These are phyloP conservation scores for Panagrolaimus sp. DNA, from an alignment of 1,140 invertebrate genomes.

Conservation along the genomic window DNA sequence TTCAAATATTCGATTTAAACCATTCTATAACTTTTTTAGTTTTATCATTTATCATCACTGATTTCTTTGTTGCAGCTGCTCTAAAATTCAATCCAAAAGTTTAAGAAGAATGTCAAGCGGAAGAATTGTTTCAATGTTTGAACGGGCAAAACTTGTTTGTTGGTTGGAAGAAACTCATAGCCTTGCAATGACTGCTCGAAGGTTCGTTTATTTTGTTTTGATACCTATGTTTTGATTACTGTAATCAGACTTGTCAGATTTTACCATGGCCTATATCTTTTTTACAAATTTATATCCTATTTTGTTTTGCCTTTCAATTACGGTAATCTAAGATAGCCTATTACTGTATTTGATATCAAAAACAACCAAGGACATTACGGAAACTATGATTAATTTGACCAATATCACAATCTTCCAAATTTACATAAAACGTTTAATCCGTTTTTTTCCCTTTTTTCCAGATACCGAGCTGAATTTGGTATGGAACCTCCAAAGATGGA, in stretches of 20 bases:
- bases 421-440: too few species aligned
- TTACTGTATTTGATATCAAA: too few species aligned
- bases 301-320: not conserved
- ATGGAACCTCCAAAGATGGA: constrained; percentile 43
- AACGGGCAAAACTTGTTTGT: constrained; percentile 43
- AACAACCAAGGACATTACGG: too few species aligned
- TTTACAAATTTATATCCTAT: too few species aligned
- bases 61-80: too few species aligned
- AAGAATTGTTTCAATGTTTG: constrained; percentile 29
- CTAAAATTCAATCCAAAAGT: too few species aligned
- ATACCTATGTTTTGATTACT: not conserved
- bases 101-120: too few species aligned
- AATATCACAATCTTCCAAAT: too few species aligned
- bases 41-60: too few species aligned
- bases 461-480: constrained; percentile 45
- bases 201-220: constrained; percentile 18
- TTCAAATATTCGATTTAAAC: too few species aligned
- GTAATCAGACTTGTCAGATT: not conserved
- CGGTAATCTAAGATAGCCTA: not conserved
- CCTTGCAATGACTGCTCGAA: constrained; percentile 37
- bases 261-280: not conserved
- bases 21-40: too few species aligned
- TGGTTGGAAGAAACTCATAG: constrained; percentile 47
- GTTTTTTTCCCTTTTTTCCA: constrained; percentile 18
- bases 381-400: too few species aligned